These are phyloP conservation scores for Coenobita brevimanus DNA, from an alignment of 1,140 invertebrate species.

Conservation along the genomic window DNA sequence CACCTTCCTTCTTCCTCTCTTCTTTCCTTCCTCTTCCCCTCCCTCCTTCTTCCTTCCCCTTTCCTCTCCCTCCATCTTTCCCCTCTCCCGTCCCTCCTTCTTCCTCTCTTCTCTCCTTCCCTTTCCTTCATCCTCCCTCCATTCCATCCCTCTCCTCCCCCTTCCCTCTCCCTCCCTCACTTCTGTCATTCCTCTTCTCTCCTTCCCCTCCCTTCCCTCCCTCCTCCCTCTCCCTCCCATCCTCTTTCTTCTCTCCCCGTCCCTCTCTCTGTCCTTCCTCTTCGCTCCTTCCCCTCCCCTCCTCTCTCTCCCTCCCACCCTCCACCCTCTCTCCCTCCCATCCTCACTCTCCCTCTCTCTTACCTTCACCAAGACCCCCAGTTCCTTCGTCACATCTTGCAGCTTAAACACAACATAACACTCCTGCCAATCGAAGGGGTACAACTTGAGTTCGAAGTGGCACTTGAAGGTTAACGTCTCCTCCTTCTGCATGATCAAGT, in stretches of 20 bases:
- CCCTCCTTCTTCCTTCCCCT: too few species aligned
- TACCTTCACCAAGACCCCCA: not conserved
- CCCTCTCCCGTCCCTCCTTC: not conserved
- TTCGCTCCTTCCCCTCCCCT: too few species aligned
- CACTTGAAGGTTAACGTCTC: slow-evolving; percentile 28
- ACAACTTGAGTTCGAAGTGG: slow-evolving; percentile 25
- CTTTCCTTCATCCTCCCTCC: not conserved
- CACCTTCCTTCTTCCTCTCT: too few species aligned
- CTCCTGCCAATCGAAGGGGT: slow-evolving; percentile 28
- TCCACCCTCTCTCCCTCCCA: not conserved
- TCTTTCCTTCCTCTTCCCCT: not conserved
- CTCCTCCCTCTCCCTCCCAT: not conserved
- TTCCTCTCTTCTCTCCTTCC: not conserved
- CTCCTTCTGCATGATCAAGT: slow-evolving; percentile 5
- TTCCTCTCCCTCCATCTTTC: not conserved
- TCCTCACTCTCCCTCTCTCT: not conserved
- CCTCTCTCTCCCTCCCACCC: not conserved
- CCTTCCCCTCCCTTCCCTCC: too few species aligned
- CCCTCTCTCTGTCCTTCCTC: not conserved
- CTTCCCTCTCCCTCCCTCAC: not conserved
- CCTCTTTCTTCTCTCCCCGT: not conserved
- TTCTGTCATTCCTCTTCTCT: not conserved
- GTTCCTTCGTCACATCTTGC: not conserved
- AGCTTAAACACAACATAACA: slow-evolving; percentile 31
- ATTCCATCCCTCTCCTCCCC: not conserved